Evolutionary conservation across 2,797 vertebrate genomes (phyloP), one percentile per base, ranked within the genome.

Genomic region (Prunella strophiata): DNA sequence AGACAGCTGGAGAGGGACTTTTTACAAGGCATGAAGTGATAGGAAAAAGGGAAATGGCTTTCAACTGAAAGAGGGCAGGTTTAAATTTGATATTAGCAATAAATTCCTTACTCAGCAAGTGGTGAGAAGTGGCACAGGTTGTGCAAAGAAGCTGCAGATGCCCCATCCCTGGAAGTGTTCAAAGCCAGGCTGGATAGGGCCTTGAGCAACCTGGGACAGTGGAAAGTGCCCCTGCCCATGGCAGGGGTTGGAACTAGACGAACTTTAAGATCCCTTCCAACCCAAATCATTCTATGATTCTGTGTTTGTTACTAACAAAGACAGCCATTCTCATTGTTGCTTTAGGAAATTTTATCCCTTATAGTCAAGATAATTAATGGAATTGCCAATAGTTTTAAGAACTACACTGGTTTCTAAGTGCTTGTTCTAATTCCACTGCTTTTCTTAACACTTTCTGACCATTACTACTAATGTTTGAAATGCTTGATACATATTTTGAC

Each of bases 71-170:
- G 45, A 72, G 4, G 45, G 15, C n/a, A 71, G 25, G 45, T 72
- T 52, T 40, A 65, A 57, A 58, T 77, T 40, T 2, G 1, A 1
- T 34, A 40, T 45, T 34, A 22, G 51, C 50, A 76, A 54, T 32
- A 20, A 48, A 63, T 25, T 57, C 29, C 47, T 58, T 52, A 58
- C 25, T 77, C 25, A 34, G 51, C 13, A 52, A 12, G 17, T 52
- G 45, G n/a, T 0, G 0, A 72, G 15, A 77, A 34, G 25, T 1
- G 2, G 65, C 51, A 71, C 10, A 58, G n/a, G 25, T 4, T 63
- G 51, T 6, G 7, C 65, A 76, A 72, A 71, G 42, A 57, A 76
- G 38, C 8, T 51, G 10, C 19, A 58, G 20, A 4, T 58, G 45
- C 13, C 58, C 25, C 36, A 45, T 38, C 14, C 29, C 50, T 30